Conservation (phyloP, 2,113 vertebrate species). For the Hylia prasina region DNA sequence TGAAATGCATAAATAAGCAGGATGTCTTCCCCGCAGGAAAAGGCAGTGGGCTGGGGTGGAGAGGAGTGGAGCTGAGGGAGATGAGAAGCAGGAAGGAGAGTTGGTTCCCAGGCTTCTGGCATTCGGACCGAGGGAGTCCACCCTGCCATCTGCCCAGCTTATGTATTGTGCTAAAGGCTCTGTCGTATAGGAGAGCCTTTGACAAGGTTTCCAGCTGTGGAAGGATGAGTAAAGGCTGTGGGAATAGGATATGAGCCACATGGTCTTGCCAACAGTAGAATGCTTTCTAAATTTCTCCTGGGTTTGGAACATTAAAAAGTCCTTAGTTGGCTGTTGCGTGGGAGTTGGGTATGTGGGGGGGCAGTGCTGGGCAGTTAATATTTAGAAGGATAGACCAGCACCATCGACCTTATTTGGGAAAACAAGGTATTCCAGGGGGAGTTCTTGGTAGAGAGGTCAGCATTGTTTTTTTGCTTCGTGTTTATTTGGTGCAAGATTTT, state of each 20-base stretch:
- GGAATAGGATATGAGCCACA: conserved; percentile 51
- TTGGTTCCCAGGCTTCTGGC: conserved; percentile 66
- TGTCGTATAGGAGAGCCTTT: conserved; percentile 28
- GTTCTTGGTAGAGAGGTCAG: conserved; percentile 11
- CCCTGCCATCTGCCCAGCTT: conserved; percentile 58
- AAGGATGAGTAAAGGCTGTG: conserved; percentile 63
- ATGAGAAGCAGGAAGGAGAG: conserved; percentile 65
- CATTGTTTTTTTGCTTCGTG: background rate
- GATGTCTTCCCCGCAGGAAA: conserved; percentile 56
- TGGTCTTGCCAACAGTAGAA: conserved; percentile 22
- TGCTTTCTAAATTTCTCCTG: conserved; percentile 49
- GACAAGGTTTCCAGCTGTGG: conserved; percentile 65
- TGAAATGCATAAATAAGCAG: conserved; percentile 46
- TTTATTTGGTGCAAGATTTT: conserved; percentile 24
- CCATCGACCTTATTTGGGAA: background rate
- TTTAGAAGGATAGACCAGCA: background rate
- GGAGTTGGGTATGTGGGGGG: background rate
- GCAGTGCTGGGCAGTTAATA: background rate
- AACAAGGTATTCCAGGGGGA: background rate
- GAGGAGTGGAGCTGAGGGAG: background rate
- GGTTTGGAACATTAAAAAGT: conserved; percentile 1
- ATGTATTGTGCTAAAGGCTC: conserved; percentile 44
- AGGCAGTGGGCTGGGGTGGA: conserved; percentile 29
- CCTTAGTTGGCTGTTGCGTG: background rate
- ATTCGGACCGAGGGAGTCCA: conserved; percentile 17